Conservation (phyloP, 30 jellyfish, hydroid and myxozoan species). For the Hydra vulgaris region DNA sequence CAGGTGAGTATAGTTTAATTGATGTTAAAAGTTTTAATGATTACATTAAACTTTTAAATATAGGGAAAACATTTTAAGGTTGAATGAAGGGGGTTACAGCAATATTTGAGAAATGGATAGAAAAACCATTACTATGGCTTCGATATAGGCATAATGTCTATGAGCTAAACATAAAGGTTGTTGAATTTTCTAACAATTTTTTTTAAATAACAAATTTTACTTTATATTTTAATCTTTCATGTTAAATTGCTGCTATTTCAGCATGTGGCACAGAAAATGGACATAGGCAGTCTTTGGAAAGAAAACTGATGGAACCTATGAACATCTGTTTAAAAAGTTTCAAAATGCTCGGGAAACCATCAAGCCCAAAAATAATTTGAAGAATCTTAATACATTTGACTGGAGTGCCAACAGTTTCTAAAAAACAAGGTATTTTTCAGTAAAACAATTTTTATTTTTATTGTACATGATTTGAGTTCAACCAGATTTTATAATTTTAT, state of each 20-base stretch:
- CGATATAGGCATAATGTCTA: neutral
- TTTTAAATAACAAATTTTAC: neutral
- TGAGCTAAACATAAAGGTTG: neutral
- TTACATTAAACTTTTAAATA: no score
- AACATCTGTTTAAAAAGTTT: neutral
- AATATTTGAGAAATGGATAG: neutral
- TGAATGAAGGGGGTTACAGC: no score
- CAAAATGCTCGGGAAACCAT: neutral
- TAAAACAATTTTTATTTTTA: neutral
- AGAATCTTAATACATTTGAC: neutral
- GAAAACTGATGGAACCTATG: neutral
- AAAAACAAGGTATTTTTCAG: neutral
- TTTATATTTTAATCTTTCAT: neutral
- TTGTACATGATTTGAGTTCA: neutral
- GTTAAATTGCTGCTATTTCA: no score
- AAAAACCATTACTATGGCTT: neutral
- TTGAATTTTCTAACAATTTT: neutral
- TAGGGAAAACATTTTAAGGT: neutral
- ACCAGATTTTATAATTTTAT: neutral
- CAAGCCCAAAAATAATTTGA: neutral
- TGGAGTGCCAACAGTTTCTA: neutral
- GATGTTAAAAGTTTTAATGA: neutral
- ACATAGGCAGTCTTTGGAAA: no score
- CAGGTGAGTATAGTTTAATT: neutral
- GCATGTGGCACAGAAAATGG: no score